Evolutionary conservation across 2,113 vertebrate genomes (phyloP).

Genomic region (Nesoenas mayeri): DNA sequence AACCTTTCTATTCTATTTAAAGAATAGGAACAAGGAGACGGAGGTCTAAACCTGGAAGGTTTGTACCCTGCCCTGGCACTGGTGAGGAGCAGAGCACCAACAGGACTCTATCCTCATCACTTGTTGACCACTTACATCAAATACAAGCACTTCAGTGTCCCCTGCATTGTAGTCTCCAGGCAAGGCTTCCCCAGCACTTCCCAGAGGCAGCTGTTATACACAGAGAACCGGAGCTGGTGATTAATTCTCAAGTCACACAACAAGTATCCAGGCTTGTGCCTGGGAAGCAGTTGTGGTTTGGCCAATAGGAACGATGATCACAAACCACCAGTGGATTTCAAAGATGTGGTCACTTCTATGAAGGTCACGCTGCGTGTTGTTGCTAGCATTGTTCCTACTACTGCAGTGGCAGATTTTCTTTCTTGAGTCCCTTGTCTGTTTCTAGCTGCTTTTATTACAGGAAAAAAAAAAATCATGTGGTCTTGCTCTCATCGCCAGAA

Average conservation of each 20-base stretch:
- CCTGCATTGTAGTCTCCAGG: not conserved
- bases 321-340: not conserved
- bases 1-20: not conserved
- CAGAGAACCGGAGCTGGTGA: not conserved
- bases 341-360: not conserved
- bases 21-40: not conserved
- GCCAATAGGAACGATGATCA: not conserved
- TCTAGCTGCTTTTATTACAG: not conserved
- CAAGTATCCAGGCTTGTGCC: not conserved
- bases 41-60: not conserved
- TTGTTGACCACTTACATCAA: not conserved
- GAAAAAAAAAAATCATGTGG: not conserved
- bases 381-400: not conserved
- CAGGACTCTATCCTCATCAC: not conserved
- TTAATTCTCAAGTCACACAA: not conserved
- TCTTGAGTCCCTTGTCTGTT: not conserved
- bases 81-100: not conserved
- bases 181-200: not conserved
- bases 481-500: not conserved
- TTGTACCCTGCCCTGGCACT: not conserved
- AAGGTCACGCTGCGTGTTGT: not conserved
- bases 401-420: not conserved
- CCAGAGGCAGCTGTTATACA: not conserved
- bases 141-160: not conserved
- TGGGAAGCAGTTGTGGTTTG: not conserved